Evolutionary conservation across 2,888 invertebrate genomes (phyloP).

Genomic region (Lumbricus terrestris): DNA sequence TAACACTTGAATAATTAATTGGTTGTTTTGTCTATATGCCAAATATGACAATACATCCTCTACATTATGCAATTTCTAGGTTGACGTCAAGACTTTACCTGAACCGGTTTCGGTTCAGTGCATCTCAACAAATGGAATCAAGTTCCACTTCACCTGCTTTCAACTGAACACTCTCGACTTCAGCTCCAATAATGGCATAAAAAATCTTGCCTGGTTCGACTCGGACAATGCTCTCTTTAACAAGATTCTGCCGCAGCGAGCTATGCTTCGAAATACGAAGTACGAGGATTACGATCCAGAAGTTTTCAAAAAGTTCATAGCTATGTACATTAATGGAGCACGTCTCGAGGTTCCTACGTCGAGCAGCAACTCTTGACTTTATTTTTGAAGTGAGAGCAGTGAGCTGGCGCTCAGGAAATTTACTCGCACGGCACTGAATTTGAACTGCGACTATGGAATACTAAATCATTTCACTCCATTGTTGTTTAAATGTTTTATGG

Average conservation of each 20-base stretch:
- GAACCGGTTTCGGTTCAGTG: slow-evolving; percentile 79
- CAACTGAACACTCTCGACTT: slow-evolving; percentile 72
- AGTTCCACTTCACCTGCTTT: slow-evolving; percentile 78
- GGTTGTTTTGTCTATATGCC: background rate
- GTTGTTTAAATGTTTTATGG: background rate
- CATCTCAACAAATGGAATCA: slow-evolving; percentile 75
- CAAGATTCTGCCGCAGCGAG: slow-evolving; percentile 68
- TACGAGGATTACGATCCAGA: slow-evolving; percentile 76
- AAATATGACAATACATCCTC: too few species aligned
- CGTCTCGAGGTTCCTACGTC: background rate
- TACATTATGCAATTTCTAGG: slow-evolving; percentile 22
- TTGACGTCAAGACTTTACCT: slow-evolving; percentile 38
- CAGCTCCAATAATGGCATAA: slow-evolving; percentile 61
- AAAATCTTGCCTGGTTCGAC: slow-evolving; percentile 77
- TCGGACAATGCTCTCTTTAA: slow-evolving; percentile 45
- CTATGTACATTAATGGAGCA: slow-evolving; percentile 67
- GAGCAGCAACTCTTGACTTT: background rate
- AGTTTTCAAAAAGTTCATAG: slow-evolving; percentile 75
- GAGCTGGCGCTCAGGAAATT: background rate
- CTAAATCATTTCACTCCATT: background rate
- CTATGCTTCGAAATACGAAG: slow-evolving; percentile 68
- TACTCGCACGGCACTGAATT: background rate
- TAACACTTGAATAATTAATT: background rate
- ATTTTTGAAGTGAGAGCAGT: background rate
- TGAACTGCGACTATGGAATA: background rate